phyloP scores from a whole-genome alignment of 2,888 invertebrate genomes.

The Drosophila barbarae region DNA sequence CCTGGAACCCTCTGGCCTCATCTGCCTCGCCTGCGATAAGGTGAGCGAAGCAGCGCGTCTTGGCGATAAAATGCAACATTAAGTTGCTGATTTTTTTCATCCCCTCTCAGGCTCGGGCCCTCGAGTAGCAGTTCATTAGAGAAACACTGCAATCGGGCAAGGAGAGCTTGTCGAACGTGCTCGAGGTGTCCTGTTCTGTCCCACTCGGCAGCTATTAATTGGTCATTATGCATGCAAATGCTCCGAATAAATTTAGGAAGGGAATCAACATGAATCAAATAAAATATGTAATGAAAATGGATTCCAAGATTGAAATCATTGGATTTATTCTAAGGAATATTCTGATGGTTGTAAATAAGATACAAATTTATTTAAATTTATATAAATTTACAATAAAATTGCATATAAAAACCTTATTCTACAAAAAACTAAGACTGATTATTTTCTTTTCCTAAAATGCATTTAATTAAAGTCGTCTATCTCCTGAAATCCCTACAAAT shows the following conservation, averaged over 20 bases:
- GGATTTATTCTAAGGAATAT: neutral
- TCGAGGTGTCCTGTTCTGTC: slow-evolving; percentile 6
- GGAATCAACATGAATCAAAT: slow-evolving; percentile 1
- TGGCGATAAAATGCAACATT: slow-evolving; percentile 79
- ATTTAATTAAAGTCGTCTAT: slow-evolving; percentile 6
- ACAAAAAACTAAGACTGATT: neutral
- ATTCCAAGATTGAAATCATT: neutral
- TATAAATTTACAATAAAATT: neutral
- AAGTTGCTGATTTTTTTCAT: slow-evolving; percentile 71
- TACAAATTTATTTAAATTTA: neutral
- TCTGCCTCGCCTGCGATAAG: slow-evolving; percentile 54
- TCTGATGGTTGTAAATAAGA: neutral
- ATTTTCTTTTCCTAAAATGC: no score
- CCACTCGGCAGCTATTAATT: slow-evolving; percentile 25
- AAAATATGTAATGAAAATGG: slow-evolving; percentile 5
- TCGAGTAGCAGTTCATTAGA: slow-evolving; percentile 64
- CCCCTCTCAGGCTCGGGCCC: slow-evolving; percentile 5
- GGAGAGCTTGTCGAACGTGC: slow-evolving; percentile 35
- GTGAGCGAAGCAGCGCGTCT: slow-evolving; percentile 52
- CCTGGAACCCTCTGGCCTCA: slow-evolving; percentile 31
- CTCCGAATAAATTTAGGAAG: neutral
- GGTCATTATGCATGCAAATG: slow-evolving; percentile 33
- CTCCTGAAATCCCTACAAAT: slow-evolving; percentile 19
- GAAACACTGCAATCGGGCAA: slow-evolving; percentile 43
- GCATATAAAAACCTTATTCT: no score